phyloP scores from a whole-genome alignment of 2,888 invertebrate species.

The Athrips mouffetella region DNA sequence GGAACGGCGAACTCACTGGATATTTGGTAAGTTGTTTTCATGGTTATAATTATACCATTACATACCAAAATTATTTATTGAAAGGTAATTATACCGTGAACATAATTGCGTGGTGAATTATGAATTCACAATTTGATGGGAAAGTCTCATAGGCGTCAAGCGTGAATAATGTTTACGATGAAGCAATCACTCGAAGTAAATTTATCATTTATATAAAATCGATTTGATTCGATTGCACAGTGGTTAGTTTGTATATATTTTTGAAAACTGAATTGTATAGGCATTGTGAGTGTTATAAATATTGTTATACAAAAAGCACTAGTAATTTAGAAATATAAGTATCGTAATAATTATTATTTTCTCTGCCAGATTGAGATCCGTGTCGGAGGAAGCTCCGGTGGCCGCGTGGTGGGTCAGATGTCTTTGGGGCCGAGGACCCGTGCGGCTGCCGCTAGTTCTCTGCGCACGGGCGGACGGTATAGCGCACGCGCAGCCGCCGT shows the following conservation, averaged over 20 bases:
- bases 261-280: not conserved
- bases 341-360: not conserved
- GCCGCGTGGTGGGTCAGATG: slow-evolving; percentile 84
- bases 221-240: not conserved
- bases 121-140: slow-evolving; percentile 17
- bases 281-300: too few species aligned
- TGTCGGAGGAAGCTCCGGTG: slow-evolving; percentile 53
- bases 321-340: too few species aligned
- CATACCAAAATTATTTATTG: slow-evolving; percentile 9
- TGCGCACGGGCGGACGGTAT: slow-evolving; percentile 91
- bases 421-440: slow-evolving; percentile 92
- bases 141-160: slow-evolving; percentile 12
- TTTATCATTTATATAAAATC: not conserved
- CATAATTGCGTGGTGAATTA: slow-evolving; percentile 17
- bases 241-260: too few species aligned
- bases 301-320: too few species aligned
- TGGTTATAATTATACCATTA: slow-evolving; percentile 32
- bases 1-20: slow-evolving; percentile 90
- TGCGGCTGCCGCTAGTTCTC: slow-evolving; percentile 92
- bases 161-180: slow-evolving; percentile 1
- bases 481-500: slow-evolving; percentile 93
- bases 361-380: slow-evolving; percentile 68
- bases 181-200: not conserved
- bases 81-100: slow-evolving; percentile 4
- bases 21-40: slow-evolving; percentile 84